These are phyloP conservation scores for Alethe castanea DNA, from an alignment of 2,113 vertebrate species.

Conservation along the genomic window DNA sequence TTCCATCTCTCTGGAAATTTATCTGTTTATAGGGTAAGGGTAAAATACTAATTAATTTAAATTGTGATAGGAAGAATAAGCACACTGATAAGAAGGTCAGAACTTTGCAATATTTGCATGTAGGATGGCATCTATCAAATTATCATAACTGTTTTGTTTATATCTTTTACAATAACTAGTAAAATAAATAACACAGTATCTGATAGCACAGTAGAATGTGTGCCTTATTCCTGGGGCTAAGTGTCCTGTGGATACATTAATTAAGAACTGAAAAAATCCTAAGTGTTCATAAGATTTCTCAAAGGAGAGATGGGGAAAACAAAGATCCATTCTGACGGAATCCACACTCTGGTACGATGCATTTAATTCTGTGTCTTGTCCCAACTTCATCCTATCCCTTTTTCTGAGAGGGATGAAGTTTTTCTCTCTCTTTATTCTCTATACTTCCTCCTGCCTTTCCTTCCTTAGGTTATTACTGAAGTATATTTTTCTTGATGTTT, in stretches of 20 bases:
- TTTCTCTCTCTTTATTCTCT: background rate
- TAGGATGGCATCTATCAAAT: background rate
- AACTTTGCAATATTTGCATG: background rate
- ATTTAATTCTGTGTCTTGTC: background rate
- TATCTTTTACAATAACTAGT: background rate
- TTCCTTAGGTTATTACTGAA: background rate
- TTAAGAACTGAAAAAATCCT: background rate
- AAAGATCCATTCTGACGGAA: background rate
- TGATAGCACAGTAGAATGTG: background rate
- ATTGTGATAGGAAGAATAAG: background rate
- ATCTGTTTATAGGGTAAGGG: background rate
- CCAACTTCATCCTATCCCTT: background rate
- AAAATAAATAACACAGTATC: background rate
- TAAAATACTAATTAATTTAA: background rate
- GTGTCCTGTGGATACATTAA: background rate
- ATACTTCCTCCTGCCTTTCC: accelerated
- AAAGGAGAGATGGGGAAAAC: accelerated
- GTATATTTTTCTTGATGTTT: background rate
- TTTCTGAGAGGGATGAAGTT: background rate
- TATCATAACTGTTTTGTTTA: background rate
- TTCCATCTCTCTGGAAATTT: background rate
- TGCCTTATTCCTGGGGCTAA: background rate
- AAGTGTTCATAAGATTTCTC: background rate
- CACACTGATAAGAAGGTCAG: background rate
- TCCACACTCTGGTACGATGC: background rate